phyloP scores from a whole-genome alignment of 2,113 vertebrate genomes.

The Amphiprion percula region DNA sequence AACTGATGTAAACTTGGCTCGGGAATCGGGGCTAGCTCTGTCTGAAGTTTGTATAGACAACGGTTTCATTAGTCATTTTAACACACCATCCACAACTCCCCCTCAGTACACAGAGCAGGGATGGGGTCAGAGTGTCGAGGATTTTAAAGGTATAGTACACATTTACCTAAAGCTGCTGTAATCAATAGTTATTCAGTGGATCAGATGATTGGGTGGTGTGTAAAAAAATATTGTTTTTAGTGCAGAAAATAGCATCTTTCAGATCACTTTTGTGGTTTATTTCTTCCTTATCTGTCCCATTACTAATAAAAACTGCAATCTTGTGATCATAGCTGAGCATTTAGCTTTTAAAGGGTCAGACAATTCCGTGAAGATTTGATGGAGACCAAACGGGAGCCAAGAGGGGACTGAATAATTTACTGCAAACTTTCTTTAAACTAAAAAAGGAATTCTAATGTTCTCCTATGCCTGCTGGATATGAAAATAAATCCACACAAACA shows the following conservation, averaged over 20 bases:
- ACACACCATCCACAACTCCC: conserved; percentile 1
- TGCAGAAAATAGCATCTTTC: neutral
- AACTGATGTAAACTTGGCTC: conserved; percentile 43
- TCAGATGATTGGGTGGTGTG: too few species aligned
- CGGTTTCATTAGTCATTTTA: conserved; percentile 35
- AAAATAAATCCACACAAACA: too few species aligned
- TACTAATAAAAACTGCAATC: too few species aligned
- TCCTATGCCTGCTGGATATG: too few species aligned
- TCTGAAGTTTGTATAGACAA: conserved; percentile 28
- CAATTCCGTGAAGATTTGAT: neutral
- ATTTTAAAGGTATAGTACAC: neutral
- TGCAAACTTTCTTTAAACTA: too few species aligned
- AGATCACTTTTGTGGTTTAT: too few species aligned
- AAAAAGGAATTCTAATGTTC: too few species aligned
- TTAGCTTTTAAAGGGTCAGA: neutral
- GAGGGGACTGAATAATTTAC: neutral
- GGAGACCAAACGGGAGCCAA: neutral
- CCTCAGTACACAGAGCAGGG: neutral
- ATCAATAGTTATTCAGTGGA: conserved; percentile 1
- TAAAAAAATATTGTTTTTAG: neutral
- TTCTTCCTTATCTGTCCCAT: too few species aligned
- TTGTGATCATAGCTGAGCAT: neutral
- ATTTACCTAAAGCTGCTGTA: neutral
- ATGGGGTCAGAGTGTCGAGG: neutral
- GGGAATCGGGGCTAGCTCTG: conserved; percentile 6